Conservation (phyloP, 2,888 invertebrate species). For the Cistogaster globosa region DNA sequence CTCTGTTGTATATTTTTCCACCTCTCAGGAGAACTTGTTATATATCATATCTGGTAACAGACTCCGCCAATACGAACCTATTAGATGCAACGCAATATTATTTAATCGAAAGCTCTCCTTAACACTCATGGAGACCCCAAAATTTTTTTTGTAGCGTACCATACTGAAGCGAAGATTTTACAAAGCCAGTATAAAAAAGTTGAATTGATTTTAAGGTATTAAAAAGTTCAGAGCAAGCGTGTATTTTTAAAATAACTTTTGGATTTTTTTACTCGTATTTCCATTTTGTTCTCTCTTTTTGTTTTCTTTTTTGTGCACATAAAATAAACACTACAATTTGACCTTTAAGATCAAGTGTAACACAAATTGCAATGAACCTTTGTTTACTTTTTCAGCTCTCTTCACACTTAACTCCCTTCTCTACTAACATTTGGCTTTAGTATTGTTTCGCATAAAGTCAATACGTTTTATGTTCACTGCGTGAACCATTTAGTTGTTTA, state of each 20-base stretch:
- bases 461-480: slow-evolving; percentile 69
- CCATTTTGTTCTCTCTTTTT: background rate
- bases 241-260: slow-evolving; percentile 14
- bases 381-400: slow-evolving; percentile 7
- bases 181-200: no score
- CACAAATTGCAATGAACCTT: slow-evolving; percentile 71
- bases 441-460: slow-evolving; percentile 9
- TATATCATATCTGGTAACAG: no score
- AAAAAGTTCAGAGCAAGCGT: slow-evolving; percentile 24
- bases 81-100: no score
- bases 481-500: slow-evolving; percentile 66
- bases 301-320: slow-evolving; percentile 47
- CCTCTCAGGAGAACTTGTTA: no score
- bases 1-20: no score
- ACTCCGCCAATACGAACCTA: no score
- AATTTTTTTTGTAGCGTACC: no score
- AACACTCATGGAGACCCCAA: no score
- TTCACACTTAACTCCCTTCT: background rate
- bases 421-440: background rate
- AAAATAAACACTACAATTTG: slow-evolving; percentile 70
- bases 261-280: background rate
- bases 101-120: no score
- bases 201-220: no score
- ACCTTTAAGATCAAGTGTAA: slow-evolving; percentile 72
- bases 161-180: no score